Percentiles rank a stretch among this genome's conserved stretches.
These are phyloP conservation scores for Mantis religiosa DNA, from an alignment of 2,888 invertebrate species.

Conservation along the genomic window DNA sequence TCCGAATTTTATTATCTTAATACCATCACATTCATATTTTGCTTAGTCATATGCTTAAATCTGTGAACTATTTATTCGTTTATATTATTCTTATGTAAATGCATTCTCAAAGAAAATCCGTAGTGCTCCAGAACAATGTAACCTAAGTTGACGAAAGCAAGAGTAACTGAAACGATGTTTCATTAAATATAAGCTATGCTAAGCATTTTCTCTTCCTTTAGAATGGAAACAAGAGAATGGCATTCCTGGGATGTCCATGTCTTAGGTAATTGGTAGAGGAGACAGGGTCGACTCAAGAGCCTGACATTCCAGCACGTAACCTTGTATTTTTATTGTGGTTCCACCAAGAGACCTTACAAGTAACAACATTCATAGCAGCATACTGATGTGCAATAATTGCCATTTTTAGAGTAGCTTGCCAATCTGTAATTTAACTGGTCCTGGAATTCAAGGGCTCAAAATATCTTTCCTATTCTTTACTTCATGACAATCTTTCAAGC, in stretches of 20 bases:
- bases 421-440: neutral
- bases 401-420: neutral
- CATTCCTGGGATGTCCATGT: neutral
- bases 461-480: too few species aligned
- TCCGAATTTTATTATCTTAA: too few species aligned
- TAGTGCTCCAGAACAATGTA: neutral
- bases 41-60: neutral
- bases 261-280: neutral
- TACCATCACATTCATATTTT: neutral
- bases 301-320: neutral
- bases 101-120: neutral
- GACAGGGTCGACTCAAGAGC: neutral
- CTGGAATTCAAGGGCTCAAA: neutral
- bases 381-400: neutral
- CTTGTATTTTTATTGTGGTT: neutral
- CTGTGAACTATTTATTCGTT: neutral
- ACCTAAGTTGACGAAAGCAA: neutral
- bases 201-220: neutral
- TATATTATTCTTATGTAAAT: neutral
- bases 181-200: neutral
- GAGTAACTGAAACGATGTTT: neutral
- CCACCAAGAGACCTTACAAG: neutral
- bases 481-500: too few species aligned
- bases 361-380: neutral
- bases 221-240: neutral